Evolutionary conservation across 2,797 vertebrate genomes (phyloP).

Genomic region (Periparus ater): DNA sequence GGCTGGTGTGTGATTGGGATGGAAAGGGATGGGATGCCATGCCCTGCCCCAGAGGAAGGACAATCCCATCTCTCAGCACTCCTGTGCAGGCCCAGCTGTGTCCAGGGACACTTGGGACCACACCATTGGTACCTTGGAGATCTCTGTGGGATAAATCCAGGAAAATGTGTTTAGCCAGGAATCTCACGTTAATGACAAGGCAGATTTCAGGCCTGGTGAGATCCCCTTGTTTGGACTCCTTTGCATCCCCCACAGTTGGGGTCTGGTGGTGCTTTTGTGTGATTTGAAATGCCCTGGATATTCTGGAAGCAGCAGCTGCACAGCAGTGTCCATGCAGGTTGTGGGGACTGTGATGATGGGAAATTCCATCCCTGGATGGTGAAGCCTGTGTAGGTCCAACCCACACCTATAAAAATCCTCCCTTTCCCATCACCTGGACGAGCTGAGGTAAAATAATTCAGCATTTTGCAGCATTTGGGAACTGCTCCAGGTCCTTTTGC

Average conservation of each 20-base stretch:
- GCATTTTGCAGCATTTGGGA: not conserved
- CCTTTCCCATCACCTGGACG: not conserved
- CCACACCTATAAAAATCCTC: not conserved
- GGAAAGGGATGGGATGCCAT: not conserved
- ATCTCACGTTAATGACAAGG: fast-evolving
- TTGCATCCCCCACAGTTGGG: not conserved
- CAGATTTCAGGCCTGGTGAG: not conserved
- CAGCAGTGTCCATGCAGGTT: not conserved
- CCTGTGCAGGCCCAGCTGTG: no score
- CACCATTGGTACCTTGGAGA: not conserved
- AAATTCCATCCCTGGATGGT: not conserved
- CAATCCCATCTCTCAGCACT: not conserved
- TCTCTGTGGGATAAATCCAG: not conserved
- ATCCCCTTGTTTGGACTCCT: not conserved
- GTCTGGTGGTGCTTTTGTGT: not conserved
- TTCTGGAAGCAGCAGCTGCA: not conserved
- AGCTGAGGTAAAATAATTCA: not conserved
- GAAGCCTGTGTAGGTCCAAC: fast-evolving
- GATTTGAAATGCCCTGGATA: fast-evolving
- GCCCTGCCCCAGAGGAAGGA: not conserved
- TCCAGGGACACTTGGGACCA: not conserved
- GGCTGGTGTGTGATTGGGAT: no score
- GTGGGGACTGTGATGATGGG: not conserved
- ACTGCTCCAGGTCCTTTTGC: not conserved
- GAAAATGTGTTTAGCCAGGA: not conserved